Percentiles rank a stretch among this genome's conserved stretches.
Evolutionary conservation across 2,113 vertebrate genomes (phyloP).

Genomic region (Heliornis fulica): DNA sequence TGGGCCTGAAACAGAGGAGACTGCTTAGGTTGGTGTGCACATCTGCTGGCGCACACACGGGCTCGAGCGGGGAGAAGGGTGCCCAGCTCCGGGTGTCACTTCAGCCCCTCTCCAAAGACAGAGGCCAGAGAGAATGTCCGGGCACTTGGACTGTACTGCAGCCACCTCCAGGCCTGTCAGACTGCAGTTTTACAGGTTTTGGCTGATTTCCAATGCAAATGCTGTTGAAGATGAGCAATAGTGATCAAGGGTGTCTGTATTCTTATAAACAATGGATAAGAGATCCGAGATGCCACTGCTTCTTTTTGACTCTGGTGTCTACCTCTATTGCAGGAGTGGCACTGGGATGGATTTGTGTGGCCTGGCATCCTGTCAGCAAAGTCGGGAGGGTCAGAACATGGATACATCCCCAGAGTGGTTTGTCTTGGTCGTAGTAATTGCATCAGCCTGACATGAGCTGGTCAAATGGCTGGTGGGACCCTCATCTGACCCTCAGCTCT

Average conservation of each 20-base stretch:
- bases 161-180: neutral
- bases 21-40: neutral
- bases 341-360: too few species aligned
- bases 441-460: neutral
- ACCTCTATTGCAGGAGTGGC: neutral
- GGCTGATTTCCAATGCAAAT: neutral
- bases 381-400: neutral
- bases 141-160: neutral
- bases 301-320: neutral
- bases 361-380: neutral
- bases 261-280: neutral
- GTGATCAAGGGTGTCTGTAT: neutral
- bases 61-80: rapidly evolving
- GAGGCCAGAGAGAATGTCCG: neutral
- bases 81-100: neutral
- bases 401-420: neutral
- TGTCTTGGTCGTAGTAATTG: neutral
- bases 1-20: neutral
- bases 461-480: rapidly evolving
- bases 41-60: neutral
- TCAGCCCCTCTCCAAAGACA: neutral
- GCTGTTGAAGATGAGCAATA: neutral
- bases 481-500: neutral
- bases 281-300: neutral
- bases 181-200: neutral